phyloP scores from a whole-genome alignment of 2,113 vertebrate genomes.

The Ovis canadensis region DNA sequence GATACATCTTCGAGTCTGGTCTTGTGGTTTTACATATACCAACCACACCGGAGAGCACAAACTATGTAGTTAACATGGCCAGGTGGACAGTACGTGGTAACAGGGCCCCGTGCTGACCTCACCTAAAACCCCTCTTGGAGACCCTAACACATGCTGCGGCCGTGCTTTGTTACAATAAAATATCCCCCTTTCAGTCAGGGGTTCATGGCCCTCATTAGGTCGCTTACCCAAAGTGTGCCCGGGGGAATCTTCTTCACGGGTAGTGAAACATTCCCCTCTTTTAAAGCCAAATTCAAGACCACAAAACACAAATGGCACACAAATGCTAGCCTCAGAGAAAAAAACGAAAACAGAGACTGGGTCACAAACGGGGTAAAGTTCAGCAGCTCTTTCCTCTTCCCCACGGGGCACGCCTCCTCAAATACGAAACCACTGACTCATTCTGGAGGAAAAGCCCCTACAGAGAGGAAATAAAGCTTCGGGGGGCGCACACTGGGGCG shows the following conservation, averaged over 20 bases:
- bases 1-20: fast-evolving
- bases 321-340: neutral
- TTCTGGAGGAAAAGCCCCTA: neutral
- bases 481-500: fast-evolving
- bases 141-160: fast-evolving
- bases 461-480: neutral
- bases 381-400: neutral
- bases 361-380: neutral
- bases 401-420: fast-evolving
- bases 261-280: neutral
- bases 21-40: neutral
- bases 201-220: neutral
- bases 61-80: fast-evolving
- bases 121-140: fast-evolving
- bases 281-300: neutral
- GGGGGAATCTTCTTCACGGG: neutral
- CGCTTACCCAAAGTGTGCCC: neutral
- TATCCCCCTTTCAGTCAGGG: neutral
- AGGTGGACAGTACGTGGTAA: fast-evolving
- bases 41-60: neutral
- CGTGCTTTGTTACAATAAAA: neutral
- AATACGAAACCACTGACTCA: neutral
- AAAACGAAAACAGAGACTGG: neutral
- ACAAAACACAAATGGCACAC: neutral
- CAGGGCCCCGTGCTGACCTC: neutral